Percentiles rank a stretch among this genome's conserved stretches.
These are phyloP conservation scores for Callaeas wilsoni DNA, from an alignment of 2,113 vertebrate species.

Conservation along the genomic window DNA sequence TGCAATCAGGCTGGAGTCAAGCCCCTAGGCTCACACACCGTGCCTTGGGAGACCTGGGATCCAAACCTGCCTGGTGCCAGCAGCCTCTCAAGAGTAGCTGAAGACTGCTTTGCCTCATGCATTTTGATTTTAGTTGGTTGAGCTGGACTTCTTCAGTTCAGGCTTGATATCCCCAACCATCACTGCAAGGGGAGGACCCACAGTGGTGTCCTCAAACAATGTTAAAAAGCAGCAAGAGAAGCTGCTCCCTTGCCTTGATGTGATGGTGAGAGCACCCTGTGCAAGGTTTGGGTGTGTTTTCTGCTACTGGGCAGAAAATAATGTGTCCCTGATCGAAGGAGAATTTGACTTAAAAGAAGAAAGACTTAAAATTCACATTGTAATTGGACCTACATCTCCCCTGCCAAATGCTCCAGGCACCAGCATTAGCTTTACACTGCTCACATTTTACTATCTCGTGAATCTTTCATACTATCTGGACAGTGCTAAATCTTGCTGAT, in stretches of 20 bases:
- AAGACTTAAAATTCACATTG: background rate
- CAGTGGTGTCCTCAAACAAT: background rate
- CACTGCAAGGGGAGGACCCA: background rate
- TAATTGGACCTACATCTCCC: background rate
- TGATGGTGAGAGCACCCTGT: rapidly evolving
- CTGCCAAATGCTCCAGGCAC: conserved; percentile 15
- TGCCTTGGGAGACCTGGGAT: background rate
- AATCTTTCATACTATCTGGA: conserved; percentile 25
- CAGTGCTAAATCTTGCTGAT: conserved; percentile 10
- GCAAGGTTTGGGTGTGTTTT: background rate
- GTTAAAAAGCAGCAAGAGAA: background rate
- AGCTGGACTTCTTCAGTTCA: background rate
- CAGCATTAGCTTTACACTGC: background rate
- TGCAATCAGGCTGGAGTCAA: background rate
- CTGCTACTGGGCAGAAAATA: background rate
- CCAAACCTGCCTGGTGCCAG: background rate
- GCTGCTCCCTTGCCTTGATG: background rate
- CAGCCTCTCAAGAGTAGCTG: background rate
- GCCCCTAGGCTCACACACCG: background rate
- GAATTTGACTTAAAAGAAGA: background rate
- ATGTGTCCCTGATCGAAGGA: background rate
- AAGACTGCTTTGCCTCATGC: background rate
- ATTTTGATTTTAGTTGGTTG: background rate
- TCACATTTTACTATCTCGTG: conserved; percentile 20
- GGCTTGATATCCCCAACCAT: background rate